Conservation (phyloP, 1,140 invertebrate species). For the Sesamia nonagrioides region DNA sequence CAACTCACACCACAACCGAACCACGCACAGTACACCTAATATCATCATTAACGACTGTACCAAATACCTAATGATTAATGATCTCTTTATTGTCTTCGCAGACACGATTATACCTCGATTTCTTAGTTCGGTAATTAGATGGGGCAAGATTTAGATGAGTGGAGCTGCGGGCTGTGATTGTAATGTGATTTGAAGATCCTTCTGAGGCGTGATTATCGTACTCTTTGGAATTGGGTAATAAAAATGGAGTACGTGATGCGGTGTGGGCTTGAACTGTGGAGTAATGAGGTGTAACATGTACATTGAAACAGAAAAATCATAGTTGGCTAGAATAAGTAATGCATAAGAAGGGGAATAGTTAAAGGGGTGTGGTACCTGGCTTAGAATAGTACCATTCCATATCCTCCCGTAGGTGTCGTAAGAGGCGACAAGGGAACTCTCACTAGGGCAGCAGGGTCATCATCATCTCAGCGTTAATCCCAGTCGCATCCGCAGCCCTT, state of each 20-base stretch:
- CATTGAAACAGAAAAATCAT: not conserved
- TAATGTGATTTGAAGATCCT: conserved; percentile 4
- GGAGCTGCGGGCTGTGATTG: conserved; percentile 41
- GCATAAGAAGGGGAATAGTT: too few species aligned
- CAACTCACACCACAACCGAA: conserved; percentile 54
- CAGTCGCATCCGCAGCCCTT: too few species aligned
- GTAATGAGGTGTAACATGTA: not conserved
- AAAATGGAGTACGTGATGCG: conserved; percentile 16
- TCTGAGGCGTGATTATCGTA: not conserved
- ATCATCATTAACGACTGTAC: conserved; percentile 78
- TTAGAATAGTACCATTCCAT: too few species aligned
- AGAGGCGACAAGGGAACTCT: too few species aligned
- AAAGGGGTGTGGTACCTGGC: too few species aligned
- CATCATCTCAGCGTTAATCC: too few species aligned
- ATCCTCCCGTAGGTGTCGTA: too few species aligned
- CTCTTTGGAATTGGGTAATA: conserved; percentile 1
- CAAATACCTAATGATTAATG: conserved; percentile 83
- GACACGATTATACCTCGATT: conserved; percentile 78
- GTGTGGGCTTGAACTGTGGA: not conserved
- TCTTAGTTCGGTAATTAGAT: conserved; percentile 84
- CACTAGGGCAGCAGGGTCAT: too few species aligned
- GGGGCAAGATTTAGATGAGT: conserved; percentile 71
- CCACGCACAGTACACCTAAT: conserved; percentile 72
- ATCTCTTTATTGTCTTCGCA: conserved; percentile 79
- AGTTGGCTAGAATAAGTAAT: too few species aligned